These are phyloP conservation scores for Andricus quercusramuli DNA, from an alignment of 2,888 invertebrate species.

Conservation along the genomic window DNA sequence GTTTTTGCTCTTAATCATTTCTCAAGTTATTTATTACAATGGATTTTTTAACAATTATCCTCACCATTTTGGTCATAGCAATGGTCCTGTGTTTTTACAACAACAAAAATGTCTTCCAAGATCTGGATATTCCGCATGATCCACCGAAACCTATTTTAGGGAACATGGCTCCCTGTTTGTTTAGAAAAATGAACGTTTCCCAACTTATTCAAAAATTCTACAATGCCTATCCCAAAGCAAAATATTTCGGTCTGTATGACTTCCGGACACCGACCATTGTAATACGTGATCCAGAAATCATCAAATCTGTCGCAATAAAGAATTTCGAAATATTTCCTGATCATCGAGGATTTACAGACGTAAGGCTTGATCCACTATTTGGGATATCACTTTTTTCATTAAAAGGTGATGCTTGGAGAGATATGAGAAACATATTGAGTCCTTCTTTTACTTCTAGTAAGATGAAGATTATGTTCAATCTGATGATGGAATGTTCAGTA, in stretches of 20 bases:
- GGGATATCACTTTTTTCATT: conserved; percentile 61
- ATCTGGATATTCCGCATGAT: background rate
- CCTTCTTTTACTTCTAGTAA: conserved; percentile 79
- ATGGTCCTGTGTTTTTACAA: background rate
- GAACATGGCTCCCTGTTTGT: background rate
- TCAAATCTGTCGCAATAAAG: conserved; percentile 66
- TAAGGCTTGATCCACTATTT: conserved; percentile 58
- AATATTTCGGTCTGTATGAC: conserved; percentile 63
- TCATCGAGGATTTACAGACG: conserved; percentile 58
- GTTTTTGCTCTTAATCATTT: background rate
- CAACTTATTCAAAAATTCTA: conserved; percentile 48
- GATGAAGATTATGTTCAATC: conserved; percentile 79
- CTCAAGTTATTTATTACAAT: background rate
- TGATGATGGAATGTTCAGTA: conserved; percentile 75
- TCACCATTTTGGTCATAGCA: background rate
- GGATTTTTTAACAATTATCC: background rate
- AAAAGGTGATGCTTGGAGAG: conserved; percentile 79
- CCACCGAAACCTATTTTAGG: background rate
- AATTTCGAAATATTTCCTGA: conserved; percentile 67
- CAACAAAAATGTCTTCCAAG: background rate
- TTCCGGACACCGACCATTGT: conserved; percentile 62
- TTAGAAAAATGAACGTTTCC: background rate
- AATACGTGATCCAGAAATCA: conserved; percentile 66
- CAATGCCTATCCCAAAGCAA: conserved; percentile 49
- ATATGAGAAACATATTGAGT: conserved; percentile 78